Percentiles rank a stretch among this genome's conserved stretches.
These are phyloP conservation scores for Neocrepidodera transversa DNA, from an alignment of 2,888 invertebrate species.

Conservation along the genomic window DNA sequence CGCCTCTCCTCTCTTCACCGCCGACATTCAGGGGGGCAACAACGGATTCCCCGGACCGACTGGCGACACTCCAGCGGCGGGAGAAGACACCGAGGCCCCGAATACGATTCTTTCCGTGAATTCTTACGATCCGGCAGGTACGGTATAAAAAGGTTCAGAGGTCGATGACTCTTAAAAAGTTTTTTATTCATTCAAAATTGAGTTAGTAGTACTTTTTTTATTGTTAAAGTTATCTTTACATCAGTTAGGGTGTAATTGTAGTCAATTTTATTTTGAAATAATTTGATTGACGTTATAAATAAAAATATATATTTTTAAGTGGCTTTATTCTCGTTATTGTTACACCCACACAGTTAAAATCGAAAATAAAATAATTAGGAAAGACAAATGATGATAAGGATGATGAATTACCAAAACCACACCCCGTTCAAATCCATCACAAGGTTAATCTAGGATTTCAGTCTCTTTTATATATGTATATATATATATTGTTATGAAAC, in stretches of 20 bases:
- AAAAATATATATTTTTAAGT: too few relatives aligned
- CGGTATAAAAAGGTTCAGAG: constrained; percentile 1
- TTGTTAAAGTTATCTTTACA: too few relatives aligned
- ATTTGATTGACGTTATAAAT: too few relatives aligned
- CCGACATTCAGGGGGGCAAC: constrained; percentile 17
- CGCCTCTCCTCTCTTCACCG: constrained; percentile 3
- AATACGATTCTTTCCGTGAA: constrained; percentile 8
- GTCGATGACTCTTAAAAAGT: constrained; percentile 1
- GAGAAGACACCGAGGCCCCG: constrained; percentile 46
- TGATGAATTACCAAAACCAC: neutral
- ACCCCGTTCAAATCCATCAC: neutral
- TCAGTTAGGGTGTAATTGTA: too few relatives aligned
- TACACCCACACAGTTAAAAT: neutral
- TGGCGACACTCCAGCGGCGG: constrained; percentile 48
- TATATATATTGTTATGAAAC: too few relatives aligned
- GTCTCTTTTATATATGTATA: too few relatives aligned
- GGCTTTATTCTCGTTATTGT: neutral
- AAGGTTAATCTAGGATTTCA: neutral
- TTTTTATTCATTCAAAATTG: too few relatives aligned
- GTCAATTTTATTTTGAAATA: too few relatives aligned
- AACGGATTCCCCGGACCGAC: constrained; percentile 46
- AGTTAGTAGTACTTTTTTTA: too few relatives aligned
- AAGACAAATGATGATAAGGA: neutral
- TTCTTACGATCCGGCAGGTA: constrained; percentile 5
- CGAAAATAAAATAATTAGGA: neutral